Evolutionary conservation across 2,888 invertebrate species (phyloP).

Genomic region (Podabrus alpinus): DNA sequence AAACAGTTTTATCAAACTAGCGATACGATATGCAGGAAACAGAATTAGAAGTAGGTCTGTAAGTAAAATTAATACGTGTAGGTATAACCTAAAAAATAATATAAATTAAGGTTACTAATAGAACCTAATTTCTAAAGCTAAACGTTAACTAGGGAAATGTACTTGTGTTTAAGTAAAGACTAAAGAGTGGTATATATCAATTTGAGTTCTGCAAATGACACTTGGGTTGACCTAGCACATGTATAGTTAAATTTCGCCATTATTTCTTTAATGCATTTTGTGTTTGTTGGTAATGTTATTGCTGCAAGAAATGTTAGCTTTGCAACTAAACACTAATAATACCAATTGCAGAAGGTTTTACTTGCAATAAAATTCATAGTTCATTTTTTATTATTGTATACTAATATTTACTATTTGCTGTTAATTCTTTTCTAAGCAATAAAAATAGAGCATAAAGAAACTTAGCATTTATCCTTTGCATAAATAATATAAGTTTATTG

Average conservation of each 20-base stretch:
- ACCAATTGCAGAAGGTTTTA: background rate
- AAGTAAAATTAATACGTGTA: too few relatives aligned
- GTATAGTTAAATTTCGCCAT: background rate
- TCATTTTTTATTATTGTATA: too few relatives aligned
- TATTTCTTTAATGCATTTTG: background rate
- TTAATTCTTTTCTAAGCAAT: too few relatives aligned
- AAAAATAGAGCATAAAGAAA: too few relatives aligned
- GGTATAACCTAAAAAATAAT: too few relatives aligned
- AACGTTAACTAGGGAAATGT: too few relatives aligned
- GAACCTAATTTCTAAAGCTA: background rate
- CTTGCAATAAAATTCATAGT: background rate
- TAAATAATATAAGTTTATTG: background rate
- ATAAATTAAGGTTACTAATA: background rate
- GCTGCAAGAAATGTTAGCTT: background rate
- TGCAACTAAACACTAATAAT: background rate
- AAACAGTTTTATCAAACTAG: too few relatives aligned
- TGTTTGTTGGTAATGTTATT: background rate
- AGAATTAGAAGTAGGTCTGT: too few relatives aligned
- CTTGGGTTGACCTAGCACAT: background rate
- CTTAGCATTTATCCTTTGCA: background rate
- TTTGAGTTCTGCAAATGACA: background rate
- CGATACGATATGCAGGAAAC: too few relatives aligned
- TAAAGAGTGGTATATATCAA: background rate
- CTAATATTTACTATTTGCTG: too few relatives aligned
- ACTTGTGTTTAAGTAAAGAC: background rate